A percentile compares a stretch with the other conserved stretches of the same genome.
phyloP scores from a whole-genome alignment of 1,140 invertebrate genomes.

The Pseudomyrmex sp. region DNA sequence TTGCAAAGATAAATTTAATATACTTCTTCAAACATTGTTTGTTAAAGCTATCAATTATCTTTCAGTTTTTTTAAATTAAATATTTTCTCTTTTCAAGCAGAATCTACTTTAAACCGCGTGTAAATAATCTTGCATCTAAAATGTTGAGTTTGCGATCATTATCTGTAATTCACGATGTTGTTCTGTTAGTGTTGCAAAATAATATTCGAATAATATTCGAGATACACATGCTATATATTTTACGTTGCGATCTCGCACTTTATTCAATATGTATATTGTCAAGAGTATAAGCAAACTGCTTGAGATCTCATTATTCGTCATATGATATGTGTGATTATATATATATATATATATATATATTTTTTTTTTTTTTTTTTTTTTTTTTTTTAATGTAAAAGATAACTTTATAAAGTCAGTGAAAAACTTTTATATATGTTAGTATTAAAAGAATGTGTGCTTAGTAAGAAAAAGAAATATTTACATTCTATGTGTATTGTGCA shows the following conservation, averaged over 20 bases:
- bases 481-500: slow-evolving; percentile 35
- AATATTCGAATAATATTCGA: slow-evolving; percentile 78
- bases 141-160: slow-evolving; percentile 31
- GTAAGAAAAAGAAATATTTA: background rate
- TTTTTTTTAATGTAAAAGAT: slow-evolving; percentile 3
- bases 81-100: background rate
- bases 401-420: slow-evolving; percentile 32
- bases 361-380: background rate
- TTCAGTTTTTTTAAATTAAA: slow-evolving; percentile 5
- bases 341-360: too few species aligned
- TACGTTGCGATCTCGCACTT: slow-evolving; percentile 81
- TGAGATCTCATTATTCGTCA: slow-evolving; percentile 61
- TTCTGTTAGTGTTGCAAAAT: slow-evolving; percentile 64
- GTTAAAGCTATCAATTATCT: background rate
- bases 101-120: slow-evolving; percentile 40
- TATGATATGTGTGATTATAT: background rate
- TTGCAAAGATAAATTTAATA: background rate
- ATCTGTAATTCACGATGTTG: slow-evolving; percentile 68
- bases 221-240: slow-evolving; percentile 78
- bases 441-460: slow-evolving; percentile 23
- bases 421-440: slow-evolving; percentile 64
- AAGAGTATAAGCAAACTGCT: slow-evolving; percentile 40
- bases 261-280: slow-evolving; percentile 52
- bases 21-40: background rate
- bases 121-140: slow-evolving; percentile 58